Evolutionary conservation across 2,888 invertebrate species (phyloP).

Genomic region (Lasiommata megera): DNA sequence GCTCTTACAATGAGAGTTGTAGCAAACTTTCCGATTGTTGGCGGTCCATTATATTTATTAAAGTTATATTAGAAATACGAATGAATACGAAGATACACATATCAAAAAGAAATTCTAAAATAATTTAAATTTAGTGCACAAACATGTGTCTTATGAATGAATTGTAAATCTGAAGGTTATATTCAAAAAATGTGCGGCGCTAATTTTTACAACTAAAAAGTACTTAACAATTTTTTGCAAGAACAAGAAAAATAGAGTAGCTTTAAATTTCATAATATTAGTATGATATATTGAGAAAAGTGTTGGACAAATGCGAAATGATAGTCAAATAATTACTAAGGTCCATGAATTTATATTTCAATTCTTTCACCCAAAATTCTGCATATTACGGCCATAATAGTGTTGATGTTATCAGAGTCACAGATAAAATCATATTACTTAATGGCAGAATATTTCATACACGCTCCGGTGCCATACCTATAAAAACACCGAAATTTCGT

Average conservation of each 20-base stretch:
- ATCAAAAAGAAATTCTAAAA: too few species aligned
- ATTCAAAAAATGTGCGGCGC: too few species aligned
- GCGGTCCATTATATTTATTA: neutral
- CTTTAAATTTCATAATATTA: too few species aligned
- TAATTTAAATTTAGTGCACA: too few species aligned
- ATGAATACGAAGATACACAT: too few species aligned
- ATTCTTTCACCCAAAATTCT: slow-evolving; percentile 22
- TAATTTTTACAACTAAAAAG: too few species aligned
- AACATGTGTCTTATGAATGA: too few species aligned
- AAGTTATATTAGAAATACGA: neutral
- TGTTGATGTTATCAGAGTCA: slow-evolving; percentile 19
- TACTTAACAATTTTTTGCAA: too few species aligned
- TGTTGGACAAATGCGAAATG: neutral
- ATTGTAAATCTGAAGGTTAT: too few species aligned
- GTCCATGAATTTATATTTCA: slow-evolving; percentile 6
- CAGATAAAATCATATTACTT: slow-evolving; percentile 31
- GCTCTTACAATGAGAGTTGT: slow-evolving; percentile 12
- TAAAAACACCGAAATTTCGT: slow-evolving; percentile 13
- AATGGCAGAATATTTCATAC: slow-evolving; percentile 31
- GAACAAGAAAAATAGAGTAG: too few species aligned
- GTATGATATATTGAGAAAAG: too few species aligned
- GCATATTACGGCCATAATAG: slow-evolving; percentile 9
- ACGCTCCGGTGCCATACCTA: slow-evolving; percentile 26
- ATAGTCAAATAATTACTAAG: neutral
- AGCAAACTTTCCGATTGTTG: neutral